Conservation (phyloP, 1,140 invertebrate genomes). For the Melanaphis sacchari region DNA sequence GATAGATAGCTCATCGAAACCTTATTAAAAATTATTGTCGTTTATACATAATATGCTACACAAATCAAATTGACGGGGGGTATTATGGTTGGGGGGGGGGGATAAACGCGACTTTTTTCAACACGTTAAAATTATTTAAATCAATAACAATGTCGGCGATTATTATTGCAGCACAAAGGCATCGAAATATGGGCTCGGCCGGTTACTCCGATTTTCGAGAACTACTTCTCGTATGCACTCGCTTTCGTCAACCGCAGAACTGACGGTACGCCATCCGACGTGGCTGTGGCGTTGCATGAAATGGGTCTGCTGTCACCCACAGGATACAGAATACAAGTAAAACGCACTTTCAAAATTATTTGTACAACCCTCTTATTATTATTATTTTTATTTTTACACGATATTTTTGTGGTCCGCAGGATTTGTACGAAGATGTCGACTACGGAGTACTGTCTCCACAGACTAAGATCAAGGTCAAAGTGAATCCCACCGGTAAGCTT, state of each 20-base stretch:
- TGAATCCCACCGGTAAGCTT: constrained; percentile 86
- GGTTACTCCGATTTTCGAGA: constrained; percentile 79
- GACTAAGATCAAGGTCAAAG: constrained; percentile 90
- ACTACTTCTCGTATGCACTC: constrained; percentile 86
- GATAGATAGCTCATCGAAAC: no score
- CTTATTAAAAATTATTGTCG: no score
- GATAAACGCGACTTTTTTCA: no score
- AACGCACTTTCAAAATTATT: neutral
- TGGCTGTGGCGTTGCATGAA: constrained; percentile 84
- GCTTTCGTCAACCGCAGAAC: constrained; percentile 86
- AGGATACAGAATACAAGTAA: constrained; percentile 86
- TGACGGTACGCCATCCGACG: constrained; percentile 89
- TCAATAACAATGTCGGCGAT: neutral
- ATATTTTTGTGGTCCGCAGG: constrained; percentile 67
- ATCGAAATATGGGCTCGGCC: constrained; percentile 93
- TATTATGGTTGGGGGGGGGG: no score
- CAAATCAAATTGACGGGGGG: no score
- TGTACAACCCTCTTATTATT: neutral
- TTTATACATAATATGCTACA: no score
- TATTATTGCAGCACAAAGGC: constrained; percentile 76
- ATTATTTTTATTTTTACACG: neutral
- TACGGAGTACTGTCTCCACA: constrained; percentile 82
- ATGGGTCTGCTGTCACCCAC: constrained; percentile 77
- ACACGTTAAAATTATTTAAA: neutral
- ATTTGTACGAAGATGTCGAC: constrained; percentile 85